These are phyloP conservation scores for Cairina moschata DNA, from an alignment of 2,113 vertebrate genomes.

Conservation along the genomic window DNA sequence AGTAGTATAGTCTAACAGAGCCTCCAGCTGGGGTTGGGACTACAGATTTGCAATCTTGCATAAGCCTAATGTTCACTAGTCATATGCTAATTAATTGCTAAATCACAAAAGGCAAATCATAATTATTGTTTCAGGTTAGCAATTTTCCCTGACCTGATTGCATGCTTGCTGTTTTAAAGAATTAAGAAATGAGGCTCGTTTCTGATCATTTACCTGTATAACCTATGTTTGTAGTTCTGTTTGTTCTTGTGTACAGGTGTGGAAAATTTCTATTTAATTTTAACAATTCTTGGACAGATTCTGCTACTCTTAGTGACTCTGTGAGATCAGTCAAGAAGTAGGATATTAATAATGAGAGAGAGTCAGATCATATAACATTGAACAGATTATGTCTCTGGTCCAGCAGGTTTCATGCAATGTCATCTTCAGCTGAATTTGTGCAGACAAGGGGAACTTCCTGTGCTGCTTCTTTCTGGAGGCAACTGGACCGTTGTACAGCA, in stretches of 20 bases:
- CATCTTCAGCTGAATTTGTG: background rate
- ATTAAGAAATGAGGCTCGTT: conserved; percentile 25
- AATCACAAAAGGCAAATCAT: conserved; percentile 58
- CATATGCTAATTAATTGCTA: conserved; percentile 57
- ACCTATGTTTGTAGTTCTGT: background rate
- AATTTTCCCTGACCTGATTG: conserved; percentile 46
- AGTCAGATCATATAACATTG: background rate
- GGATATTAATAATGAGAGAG: background rate
- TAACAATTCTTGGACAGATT: background rate
- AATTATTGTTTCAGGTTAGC: conserved; percentile 62
- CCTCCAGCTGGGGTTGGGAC: conserved; percentile 47
- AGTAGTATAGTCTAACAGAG: background rate
- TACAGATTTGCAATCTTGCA: conserved; percentile 36
- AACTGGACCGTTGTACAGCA: background rate
- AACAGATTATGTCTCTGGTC: background rate
- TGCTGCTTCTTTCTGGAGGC: background rate
- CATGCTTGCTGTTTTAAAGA: conserved; percentile 45
- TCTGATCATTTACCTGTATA: conserved; percentile 23
- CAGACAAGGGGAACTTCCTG: background rate
- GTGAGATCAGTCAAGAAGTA: background rate
- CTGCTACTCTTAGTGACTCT: background rate
- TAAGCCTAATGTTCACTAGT: conserved; percentile 35
- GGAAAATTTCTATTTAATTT: background rate
- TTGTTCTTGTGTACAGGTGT: background rate
- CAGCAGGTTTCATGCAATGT: background rate